Evolutionary conservation across 2,888 invertebrate genomes (phyloP), one percentile per base, ranked within the genome.

Genomic region (Netelia fuscicornis): DNA sequence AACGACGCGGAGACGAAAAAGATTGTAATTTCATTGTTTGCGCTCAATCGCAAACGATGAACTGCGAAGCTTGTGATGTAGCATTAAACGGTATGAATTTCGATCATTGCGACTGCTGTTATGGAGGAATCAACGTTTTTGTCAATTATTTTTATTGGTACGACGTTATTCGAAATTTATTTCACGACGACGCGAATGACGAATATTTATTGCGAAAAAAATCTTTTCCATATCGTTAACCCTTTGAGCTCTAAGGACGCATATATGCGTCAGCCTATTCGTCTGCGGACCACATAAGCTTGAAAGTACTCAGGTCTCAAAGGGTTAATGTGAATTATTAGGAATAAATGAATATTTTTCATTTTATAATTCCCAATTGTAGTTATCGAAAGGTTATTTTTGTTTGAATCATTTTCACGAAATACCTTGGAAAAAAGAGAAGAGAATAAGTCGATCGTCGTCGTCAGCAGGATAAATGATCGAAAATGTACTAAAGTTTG

Each of bases 41-140:
- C 13, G 60, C 72, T 72, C 70, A 80, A 72, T 67, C 52, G 68
- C 68, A 71, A 82, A 52, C 72, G 48, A 11, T 13, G 37, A 70
- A 64, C n/a, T 9, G 58, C 17, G 25, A 52, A 30, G 64, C 64
- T 71, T 71, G 70, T 71, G 75, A 65, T 76, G 52, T 54, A 54
- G 64, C 13, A 54, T 20, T 30, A 37, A 30, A 54, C 48, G 5
- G n/a, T 37, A 65, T 17, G 37, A 42, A 56, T 56, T 71, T 71
- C 20, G 60, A 60, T 60, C 23, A 20, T 60, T 23, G 10, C 20
- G 10, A 20, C 60, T 23, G 60, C 25, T 23, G 2, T 20, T 60
- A 23, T 60, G 10, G 13, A 3, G 11, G 48, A 48, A 13, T 2
- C 2, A 48, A 48, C 48, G 48, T 13, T 48, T 13, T 13, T 48